These are phyloP conservation scores for Bombus huntii DNA, from an alignment of 1,140 invertebrate species.

Conservation along the genomic window DNA sequence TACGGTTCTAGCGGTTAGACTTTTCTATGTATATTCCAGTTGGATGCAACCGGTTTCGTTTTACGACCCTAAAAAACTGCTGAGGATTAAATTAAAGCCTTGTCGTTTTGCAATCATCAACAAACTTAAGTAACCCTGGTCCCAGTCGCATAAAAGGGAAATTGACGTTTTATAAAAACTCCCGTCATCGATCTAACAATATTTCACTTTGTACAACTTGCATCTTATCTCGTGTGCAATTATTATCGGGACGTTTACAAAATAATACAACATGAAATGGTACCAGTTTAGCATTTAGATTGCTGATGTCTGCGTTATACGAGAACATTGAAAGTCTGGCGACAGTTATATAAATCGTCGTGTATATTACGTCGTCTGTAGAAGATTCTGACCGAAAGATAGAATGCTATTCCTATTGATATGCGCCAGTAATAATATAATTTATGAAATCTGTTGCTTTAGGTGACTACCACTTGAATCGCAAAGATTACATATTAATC, in stretches of 20 bases:
- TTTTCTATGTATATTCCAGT: conserved; percentile 50
- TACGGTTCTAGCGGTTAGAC: conserved; percentile 9
- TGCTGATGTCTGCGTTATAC: neutral
- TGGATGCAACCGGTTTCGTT: conserved; percentile 67
- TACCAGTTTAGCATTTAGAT: conserved; percentile 8
- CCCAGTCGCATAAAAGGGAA: conserved; percentile 35
- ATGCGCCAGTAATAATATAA: neutral
- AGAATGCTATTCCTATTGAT: neutral
- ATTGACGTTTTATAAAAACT: neutral
- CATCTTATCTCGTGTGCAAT: conserved; percentile 41
- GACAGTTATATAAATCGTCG: conserved; percentile 4
- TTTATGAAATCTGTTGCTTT: neutral
- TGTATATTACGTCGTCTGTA: neutral
- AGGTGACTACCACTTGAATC: neutral
- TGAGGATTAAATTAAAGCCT: conserved; percentile 67
- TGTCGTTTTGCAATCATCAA: conserved; percentile 54
- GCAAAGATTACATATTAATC: neutral
- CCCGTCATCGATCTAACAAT: conserved; percentile 21
- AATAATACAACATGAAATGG: neutral
- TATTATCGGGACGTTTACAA: conserved; percentile 15
- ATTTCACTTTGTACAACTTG: conserved; percentile 36
- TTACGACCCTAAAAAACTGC: conserved; percentile 50
- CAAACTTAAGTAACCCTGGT: conserved; percentile 47
- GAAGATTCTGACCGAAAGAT: neutral
- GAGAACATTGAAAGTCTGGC: neutral